Evolutionary conservation across 2,113 vertebrate species (phyloP).

Genomic region (Chauna torquata): DNA sequence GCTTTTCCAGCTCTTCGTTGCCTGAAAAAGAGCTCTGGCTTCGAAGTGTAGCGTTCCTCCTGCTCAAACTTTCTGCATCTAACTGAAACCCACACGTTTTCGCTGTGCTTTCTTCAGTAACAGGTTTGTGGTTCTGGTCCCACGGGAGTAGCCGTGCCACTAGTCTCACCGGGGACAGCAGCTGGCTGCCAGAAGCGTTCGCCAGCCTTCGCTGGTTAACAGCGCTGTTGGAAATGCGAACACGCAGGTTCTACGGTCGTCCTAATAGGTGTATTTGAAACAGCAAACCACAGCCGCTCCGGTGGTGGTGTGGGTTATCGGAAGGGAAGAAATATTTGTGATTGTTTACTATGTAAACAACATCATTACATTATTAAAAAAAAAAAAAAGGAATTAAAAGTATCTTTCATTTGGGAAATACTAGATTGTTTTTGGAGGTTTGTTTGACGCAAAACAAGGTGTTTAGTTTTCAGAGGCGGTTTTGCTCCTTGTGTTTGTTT

Average conservation of each 20-base stretch:
- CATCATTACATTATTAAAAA: not conserved
- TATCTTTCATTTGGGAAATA: not conserved
- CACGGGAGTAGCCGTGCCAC: not conserved
- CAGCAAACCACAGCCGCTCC: not conserved
- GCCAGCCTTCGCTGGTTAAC: not conserved
- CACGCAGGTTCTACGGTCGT: accelerated
- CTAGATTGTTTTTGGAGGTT: not conserved
- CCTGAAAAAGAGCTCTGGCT: not conserved
- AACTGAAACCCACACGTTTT: not conserved
- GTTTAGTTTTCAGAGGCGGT: not conserved
- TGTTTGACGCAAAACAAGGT: accelerated
- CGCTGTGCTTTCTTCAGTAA: not conserved
- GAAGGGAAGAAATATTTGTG: not conserved
- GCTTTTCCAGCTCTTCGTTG: not conserved
- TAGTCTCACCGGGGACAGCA: accelerated
- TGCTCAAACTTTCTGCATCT: not conserved
- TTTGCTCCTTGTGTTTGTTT: not conserved
- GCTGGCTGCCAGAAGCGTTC: not conserved
- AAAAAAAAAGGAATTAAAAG: not conserved
- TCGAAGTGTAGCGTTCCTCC: not conserved
- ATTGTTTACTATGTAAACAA: not conserved
- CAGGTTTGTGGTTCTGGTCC: not conserved
- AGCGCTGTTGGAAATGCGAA: accelerated
- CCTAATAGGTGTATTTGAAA: not conserved
- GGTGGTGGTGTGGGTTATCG: not conserved